These are phyloP conservation scores for Drosophila guanche DNA, from an alignment of 1,140 invertebrate species.

Conservation along the genomic window DNA sequence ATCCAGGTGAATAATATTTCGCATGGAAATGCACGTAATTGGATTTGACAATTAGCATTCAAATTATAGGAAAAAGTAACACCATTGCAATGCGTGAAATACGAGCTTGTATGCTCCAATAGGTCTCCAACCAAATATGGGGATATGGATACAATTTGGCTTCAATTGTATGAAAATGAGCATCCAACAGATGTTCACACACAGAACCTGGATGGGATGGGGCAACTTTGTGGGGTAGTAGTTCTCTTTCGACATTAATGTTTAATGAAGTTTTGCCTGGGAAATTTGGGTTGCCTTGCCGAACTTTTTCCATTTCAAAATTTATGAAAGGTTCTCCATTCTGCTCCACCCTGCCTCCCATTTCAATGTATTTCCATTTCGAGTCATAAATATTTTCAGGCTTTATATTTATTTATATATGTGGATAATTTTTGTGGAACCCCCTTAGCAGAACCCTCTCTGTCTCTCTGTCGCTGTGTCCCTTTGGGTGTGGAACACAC, in stretches of 20 bases:
- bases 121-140: too few species aligned
- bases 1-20: slow-evolving; percentile 26
- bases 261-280: slow-evolving; percentile 33
- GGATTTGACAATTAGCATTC: slow-evolving; percentile 55
- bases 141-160: slow-evolving; percentile 10
- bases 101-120: too few species aligned
- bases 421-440: slow-evolving; percentile 14
- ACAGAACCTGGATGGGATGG: too few species aligned
- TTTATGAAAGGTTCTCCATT: slow-evolving; percentile 25
- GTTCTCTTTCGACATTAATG: slow-evolving; percentile 26
- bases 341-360: slow-evolving; percentile 12
- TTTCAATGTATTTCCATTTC: slow-evolving; percentile 37
- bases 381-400: slow-evolving; percentile 43
- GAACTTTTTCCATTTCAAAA: slow-evolving; percentile 49
- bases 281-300: slow-evolving; percentile 4
- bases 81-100: too few species aligned
- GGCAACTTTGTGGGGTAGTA: slow-evolving; percentile 3
- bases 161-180: slow-evolving; percentile 41
- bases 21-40: slow-evolving; percentile 38
- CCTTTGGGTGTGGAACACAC: too few species aligned
- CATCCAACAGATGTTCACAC: neutral
- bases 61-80: neutral
- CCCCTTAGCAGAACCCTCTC: neutral
- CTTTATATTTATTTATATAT: neutral
- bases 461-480: too few species aligned